Evolutionary conservation across 2,797 vertebrate species (phyloP).

Genomic region (Lacerta agilis): DNA sequence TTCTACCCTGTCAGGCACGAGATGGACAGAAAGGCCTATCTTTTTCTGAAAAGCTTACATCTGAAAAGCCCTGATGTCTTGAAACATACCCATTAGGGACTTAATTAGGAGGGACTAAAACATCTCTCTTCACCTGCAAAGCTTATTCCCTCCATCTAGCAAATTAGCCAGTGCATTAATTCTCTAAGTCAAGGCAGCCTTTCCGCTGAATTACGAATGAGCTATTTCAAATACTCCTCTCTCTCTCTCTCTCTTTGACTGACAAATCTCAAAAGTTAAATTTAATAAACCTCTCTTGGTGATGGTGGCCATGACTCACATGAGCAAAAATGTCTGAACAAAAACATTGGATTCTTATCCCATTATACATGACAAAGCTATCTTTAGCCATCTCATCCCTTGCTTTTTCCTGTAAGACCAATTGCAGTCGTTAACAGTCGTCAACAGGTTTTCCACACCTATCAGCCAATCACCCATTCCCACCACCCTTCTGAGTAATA

Average conservation of each 20-base stretch:
- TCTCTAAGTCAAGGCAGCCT: neutral
- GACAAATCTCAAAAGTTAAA: conserved; percentile 17
- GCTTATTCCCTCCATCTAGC: neutral
- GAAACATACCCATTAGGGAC: conserved; percentile 14
- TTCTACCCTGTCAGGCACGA: neutral
- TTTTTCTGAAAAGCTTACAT: neutral
- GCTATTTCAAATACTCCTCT: conserved; percentile 4
- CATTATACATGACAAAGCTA: too few relatives aligned
- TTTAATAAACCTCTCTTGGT: conserved; percentile 18
- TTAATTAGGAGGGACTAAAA: conserved; percentile 1
- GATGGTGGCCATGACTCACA: neutral
- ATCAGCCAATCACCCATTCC: too few relatives aligned
- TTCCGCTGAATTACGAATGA: conserved; percentile 15
- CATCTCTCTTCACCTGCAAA: neutral
- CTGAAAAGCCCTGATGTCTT: conserved; percentile 1
- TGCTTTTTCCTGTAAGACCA: too few relatives aligned
- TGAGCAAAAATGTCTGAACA: conserved; percentile 13
- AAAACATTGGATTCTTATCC: too few relatives aligned
- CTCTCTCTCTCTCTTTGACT: neutral
- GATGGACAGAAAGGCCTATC: conserved; percentile 11
- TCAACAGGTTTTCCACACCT: too few relatives aligned
- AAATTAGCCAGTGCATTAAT: conserved; percentile 18
- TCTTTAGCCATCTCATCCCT: too few relatives aligned
- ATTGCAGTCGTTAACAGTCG: too few relatives aligned
- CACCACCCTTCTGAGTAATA: too few relatives aligned